Evolutionary conservation across 2,113 vertebrate species (phyloP), one percentile per base, ranked within the genome.

Genomic region (Rafetus swinhoei): DNA sequence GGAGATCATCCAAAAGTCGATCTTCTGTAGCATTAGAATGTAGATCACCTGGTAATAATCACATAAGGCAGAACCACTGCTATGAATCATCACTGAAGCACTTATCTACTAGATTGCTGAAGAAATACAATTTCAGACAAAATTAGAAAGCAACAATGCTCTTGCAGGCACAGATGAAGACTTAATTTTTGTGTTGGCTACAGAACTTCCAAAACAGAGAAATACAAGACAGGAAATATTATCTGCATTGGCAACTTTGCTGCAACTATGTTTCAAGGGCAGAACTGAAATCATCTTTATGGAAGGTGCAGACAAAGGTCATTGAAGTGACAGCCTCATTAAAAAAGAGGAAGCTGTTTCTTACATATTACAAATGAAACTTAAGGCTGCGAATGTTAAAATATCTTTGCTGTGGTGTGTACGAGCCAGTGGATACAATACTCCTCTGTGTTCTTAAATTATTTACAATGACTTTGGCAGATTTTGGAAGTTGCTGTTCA

Each of bases 21-120:
- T 94, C 92, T 94, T 83, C 88, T 79, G 77, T 85, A 87, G 87
- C 89, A 94, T 90, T 72, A 50, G 24, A 89, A 85, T 94, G 83
- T 92, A 35, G 88, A 55, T 92, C 90, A 93, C 22, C 87, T 56
- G 87, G 69, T 84, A 89, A 90, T 85, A 92, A 81, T 60, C 90
- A 82, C 32, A 4, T 69, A 77, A 85, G 87, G 92, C 84, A 94
- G 81, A 90, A 89, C 74, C 87, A 84, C 83, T 91, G 87, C 93
- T 85, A 77, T 80, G 87, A 89, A 72, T 94, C 56, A 29, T 82
- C 84, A 57, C 57, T 77, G 80, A 45, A 94, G 81, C 84, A 77
- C 25, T 57, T 53, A 94, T 84, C 76, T 83, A 4, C 79, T 74
- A 50, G 80, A 56, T 24, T 74, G 29, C 80, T 69, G 80, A 93